A percentile compares a stretch with the other conserved stretches of the same genome.
Evolutionary conservation across 2,113 vertebrate genomes (phyloP).

Genomic region (Mesembrinibis cayennensis): DNA sequence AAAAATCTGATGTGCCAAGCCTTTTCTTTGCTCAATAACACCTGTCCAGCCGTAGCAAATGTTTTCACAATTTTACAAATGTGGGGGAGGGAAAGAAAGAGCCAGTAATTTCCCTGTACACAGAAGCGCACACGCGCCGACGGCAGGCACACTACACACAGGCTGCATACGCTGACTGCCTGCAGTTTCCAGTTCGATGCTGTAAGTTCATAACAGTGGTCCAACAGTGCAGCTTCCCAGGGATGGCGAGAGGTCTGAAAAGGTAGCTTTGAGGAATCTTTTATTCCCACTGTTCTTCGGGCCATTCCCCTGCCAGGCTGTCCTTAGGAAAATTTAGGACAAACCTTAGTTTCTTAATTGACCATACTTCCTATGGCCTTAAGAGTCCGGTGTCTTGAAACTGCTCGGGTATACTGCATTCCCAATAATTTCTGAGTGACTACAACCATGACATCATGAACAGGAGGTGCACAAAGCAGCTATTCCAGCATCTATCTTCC

Average conservation of each 20-base stretch:
- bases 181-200: rapidly evolving
- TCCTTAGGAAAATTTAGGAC: neutral
- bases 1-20: neutral
- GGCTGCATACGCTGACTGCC: neutral
- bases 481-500: neutral
- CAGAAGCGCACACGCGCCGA: neutral
- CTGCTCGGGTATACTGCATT: neutral
- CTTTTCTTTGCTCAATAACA: neutral
- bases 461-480: neutral
- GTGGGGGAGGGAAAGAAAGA: neutral
- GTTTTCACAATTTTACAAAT: neutral
- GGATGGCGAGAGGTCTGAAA: neutral
- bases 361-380: neutral
- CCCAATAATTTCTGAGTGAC: neutral
- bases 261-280: neutral
- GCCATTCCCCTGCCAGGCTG: neutral
- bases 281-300: neutral
- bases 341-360: neutral
- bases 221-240: neutral
- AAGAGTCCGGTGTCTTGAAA: neutral
- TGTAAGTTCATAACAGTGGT: neutral
- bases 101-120: neutral
- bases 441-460: neutral
- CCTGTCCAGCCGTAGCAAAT: neutral
- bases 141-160: rapidly evolving